Evolutionary conservation across 2,113 vertebrate genomes (phyloP).

Genomic region (Pteropus alecto): DNA sequence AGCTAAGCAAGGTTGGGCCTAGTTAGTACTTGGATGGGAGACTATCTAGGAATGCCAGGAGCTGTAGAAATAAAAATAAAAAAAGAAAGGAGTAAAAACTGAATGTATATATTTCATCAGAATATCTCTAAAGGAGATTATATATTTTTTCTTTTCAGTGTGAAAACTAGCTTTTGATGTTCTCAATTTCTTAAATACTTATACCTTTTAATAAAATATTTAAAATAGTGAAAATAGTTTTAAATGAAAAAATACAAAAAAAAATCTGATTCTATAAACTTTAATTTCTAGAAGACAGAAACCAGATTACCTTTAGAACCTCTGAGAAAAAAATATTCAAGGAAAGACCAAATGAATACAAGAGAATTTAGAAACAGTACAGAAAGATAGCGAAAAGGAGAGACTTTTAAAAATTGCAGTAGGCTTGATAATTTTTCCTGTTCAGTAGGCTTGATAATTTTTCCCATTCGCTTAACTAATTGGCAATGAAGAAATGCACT

Average conservation of each 20-base stretch:
- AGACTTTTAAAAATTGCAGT: not conserved
- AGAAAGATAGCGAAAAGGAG: not conserved
- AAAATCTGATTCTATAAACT: not conserved
- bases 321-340: constrained; percentile 10
- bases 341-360: not conserved
- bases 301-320: not conserved
- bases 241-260: not conserved
- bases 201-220: not conserved
- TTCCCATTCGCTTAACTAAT: not conserved
- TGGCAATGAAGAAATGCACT: not conserved
- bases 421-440: not conserved
- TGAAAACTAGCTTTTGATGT: not conserved
- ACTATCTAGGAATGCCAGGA: no score
- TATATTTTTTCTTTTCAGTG: not conserved
- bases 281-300: not conserved
- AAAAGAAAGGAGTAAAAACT: not conserved
- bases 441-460: not conserved
- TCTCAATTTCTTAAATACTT: not conserved
- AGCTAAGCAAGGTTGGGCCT: no score
- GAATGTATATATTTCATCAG: not conserved
- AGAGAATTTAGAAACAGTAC: not conserved
- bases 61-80: no score
- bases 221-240: not conserved
- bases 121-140: not conserved
- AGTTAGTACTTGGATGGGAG: no score